Conservation (phyloP, 2,888 invertebrate species). For the Rosalia funebris region DNA sequence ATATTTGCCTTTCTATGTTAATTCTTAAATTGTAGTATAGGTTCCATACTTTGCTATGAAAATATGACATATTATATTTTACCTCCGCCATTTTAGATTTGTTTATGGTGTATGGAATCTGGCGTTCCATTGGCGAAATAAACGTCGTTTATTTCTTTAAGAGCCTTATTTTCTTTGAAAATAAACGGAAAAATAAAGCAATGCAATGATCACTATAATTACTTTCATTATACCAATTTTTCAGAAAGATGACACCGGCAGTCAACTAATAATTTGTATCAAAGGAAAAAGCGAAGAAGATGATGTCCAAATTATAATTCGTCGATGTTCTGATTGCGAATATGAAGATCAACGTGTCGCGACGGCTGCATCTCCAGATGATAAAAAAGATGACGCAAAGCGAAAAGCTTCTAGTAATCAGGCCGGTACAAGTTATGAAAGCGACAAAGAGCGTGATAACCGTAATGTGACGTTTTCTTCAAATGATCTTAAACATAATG, state of each 20-base stretch:
- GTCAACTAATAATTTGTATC: constrained; percentile 49
- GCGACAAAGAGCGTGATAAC: neutral
- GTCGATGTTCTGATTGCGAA: constrained; percentile 48
- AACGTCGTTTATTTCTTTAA: no score
- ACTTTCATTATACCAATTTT: no score
- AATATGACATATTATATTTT: no score
- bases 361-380: neutral
- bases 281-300: constrained; percentile 46
- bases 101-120: no score
- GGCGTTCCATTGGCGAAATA: no score
- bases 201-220: no score
- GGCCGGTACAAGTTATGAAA: neutral
- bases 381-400: neutral
- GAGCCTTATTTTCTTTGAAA: no score
- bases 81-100: no score
- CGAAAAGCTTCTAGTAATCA: neutral
- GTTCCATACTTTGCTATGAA: no score
- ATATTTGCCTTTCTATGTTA: no score
- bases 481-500: neutral
- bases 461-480: neutral
- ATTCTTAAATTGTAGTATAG: no score
- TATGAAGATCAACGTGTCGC: neutral
- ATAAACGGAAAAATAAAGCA: no score
- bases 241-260: constrained; percentile 39
- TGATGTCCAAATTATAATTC: constrained; percentile 48